These are phyloP conservation scores for Ditylenchus dipsaci DNA, from an alignment of 1,140 invertebrate genomes.

Conservation along the genomic window DNA sequence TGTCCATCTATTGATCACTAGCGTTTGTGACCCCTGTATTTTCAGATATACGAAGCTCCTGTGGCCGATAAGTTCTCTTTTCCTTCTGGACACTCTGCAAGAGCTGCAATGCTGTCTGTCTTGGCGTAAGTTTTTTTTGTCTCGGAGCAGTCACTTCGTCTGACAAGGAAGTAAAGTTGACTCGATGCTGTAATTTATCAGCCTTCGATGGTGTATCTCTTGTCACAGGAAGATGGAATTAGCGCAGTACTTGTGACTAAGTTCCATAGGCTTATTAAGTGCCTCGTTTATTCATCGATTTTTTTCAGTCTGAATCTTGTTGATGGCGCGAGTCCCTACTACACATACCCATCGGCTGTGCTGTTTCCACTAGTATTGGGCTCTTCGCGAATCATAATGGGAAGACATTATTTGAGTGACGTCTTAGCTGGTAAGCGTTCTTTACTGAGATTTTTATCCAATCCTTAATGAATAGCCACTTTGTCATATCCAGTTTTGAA, in stretches of 20 bases:
- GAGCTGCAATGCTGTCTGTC: conserved; percentile 70
- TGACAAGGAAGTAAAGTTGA: too few species aligned
- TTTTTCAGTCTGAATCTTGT: conserved; percentile 15
- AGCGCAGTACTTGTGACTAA: not conserved
- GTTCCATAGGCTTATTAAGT: not conserved
- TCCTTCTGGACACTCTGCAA: conserved; percentile 88
- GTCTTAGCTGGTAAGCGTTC: conserved; percentile 67
- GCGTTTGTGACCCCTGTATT: not conserved
- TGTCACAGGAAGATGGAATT: too few species aligned
- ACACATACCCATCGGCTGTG: conserved; percentile 55
- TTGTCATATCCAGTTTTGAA: too few species aligned
- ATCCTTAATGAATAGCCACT: too few species aligned
- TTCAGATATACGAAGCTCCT: conserved; percentile 64
- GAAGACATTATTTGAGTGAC: conserved; percentile 81
- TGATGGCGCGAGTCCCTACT: conserved; percentile 21
- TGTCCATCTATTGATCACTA: not conserved
- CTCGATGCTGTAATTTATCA: too few species aligned
- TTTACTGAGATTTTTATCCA: too few species aligned
- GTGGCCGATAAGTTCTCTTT: conserved; percentile 85
- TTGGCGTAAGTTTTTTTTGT: conserved; percentile 33
- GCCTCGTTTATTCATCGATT: not conserved
- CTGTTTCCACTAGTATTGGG: conserved; percentile 69
- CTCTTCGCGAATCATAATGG: conserved; percentile 73
- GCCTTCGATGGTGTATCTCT: too few species aligned
- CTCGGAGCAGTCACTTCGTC: conserved; percentile 24